These are phyloP conservation scores for Sarcophaga subvicina DNA, from an alignment of 2,888 invertebrate species.

Conservation along the genomic window DNA sequence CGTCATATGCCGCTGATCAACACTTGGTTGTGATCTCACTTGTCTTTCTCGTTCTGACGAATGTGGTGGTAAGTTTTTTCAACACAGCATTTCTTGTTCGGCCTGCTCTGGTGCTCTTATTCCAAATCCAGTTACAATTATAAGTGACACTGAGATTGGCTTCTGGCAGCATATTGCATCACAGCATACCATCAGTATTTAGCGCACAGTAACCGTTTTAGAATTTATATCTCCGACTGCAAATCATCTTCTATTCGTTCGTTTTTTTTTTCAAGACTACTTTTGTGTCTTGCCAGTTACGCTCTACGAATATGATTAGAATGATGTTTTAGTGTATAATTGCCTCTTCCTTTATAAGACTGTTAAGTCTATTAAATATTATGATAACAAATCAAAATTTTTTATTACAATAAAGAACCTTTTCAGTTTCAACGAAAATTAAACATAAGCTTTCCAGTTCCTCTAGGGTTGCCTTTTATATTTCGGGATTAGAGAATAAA, in stretches of 20 bases:
- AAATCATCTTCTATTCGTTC: not conserved
- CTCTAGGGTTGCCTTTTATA: too few relatives aligned
- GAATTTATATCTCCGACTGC: not conserved
- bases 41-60: not conserved
- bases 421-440: too few relatives aligned
- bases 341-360: slow-evolving; percentile 18
- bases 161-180: slow-evolving; percentile 58
- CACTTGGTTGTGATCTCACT: not conserved
- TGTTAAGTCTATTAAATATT: not conserved
- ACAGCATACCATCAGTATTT: slow-evolving; percentile 22
- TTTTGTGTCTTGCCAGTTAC: not conserved
- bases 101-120: not conserved
- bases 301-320: slow-evolving; percentile 24
- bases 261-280: not conserved
- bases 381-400: too few relatives aligned
- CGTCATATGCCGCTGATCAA: not conserved
- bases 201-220: slow-evolving; percentile 26
- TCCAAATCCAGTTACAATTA: slow-evolving; percentile 59
- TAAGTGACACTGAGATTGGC: slow-evolving; percentile 71
- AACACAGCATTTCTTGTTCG: slow-evolving; percentile 5
- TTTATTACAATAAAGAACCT: too few relatives aligned
- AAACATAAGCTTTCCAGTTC: too few relatives aligned
- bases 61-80: slow-evolving; percentile 19
- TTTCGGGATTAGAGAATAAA: too few relatives aligned
- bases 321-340: slow-evolving; percentile 50